phyloP scores from a whole-genome alignment of 1,140 invertebrate species.

The Wiebesia pumilae region DNA sequence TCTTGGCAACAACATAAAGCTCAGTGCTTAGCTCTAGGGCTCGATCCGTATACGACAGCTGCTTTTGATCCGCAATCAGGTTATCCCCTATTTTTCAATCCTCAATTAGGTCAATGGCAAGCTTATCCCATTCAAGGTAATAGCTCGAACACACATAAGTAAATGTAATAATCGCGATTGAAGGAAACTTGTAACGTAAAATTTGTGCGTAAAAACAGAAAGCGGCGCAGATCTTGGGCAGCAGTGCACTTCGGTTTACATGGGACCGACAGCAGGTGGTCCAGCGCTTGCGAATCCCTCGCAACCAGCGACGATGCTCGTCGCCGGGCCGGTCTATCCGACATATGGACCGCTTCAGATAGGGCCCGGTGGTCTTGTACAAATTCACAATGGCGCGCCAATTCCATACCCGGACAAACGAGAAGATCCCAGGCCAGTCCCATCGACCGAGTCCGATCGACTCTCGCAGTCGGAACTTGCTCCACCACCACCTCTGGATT shows the following conservation, averaged over 20 bases:
- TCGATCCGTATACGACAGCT: constrained; percentile 77
- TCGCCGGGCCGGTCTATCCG: constrained; percentile 27
- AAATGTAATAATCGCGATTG: too few relatives aligned
- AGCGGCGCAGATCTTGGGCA: constrained; percentile 45
- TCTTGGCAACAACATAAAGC: constrained; percentile 80
- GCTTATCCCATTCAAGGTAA: constrained; percentile 72
- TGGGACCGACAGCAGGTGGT: constrained; percentile 43
- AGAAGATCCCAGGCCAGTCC: background rate
- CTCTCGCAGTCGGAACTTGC: constrained; percentile 47
- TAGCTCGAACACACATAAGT: background rate
- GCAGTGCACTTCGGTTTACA: constrained; percentile 60
- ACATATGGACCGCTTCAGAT: background rate
- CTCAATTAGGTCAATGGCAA: constrained; percentile 78
- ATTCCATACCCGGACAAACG: constrained; percentile 15
- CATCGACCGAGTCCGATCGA: background rate
- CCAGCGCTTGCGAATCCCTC: background rate
- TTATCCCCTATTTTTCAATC: constrained; percentile 78
- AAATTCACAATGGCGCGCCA: constrained; percentile 60
- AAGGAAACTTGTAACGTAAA: background rate
- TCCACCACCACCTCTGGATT: constrained; percentile 78
- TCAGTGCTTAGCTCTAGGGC: constrained; percentile 78
- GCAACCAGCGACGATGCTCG: constrained; percentile 38
- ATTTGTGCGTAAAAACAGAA: constrained; percentile 41
- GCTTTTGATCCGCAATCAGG: constrained; percentile 77
- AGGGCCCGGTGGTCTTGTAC: constrained; percentile 8